Conservation (phyloP, 2,113 vertebrate genomes). For the Stercorarius parasiticus region DNA sequence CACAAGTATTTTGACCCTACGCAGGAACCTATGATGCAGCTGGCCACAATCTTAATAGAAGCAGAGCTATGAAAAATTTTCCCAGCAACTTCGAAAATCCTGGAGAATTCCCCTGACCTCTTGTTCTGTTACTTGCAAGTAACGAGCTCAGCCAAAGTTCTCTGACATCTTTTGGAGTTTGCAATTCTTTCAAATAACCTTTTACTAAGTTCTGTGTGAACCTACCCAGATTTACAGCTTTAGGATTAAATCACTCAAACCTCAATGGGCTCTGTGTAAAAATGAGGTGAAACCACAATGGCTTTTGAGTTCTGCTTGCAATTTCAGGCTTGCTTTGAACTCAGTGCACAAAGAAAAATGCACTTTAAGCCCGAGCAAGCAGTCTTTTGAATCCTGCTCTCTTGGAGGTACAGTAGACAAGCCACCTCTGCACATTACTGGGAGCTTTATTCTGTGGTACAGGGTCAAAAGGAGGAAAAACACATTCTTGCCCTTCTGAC, state of each 20-base stretch:
- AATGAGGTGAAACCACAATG: conserved; percentile 48
- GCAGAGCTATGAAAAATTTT: background rate
- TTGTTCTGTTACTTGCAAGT: background rate
- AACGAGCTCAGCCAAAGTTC: conserved; percentile 47
- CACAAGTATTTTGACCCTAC: background rate
- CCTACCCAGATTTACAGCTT: conserved; percentile 40
- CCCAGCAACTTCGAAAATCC: conserved; percentile 7
- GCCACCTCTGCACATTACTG: background rate
- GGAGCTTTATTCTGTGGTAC: background rate
- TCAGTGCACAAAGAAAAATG: conserved; percentile 35
- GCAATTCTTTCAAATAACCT: conserved; percentile 56
- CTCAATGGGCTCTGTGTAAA: conserved; percentile 23
- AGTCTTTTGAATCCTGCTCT: conserved; percentile 22
- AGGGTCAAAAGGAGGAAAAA: background rate
- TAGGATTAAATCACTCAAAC: conserved; percentile 46
- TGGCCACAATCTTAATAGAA: background rate
- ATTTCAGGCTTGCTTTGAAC: conserved; percentile 56
- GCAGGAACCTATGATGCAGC: background rate
- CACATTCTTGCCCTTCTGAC: background rate
- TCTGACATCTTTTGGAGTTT: conserved; percentile 24
- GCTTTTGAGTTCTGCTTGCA: conserved; percentile 26
- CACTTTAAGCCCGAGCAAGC: conserved; percentile 31
- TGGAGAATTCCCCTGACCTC: conserved; percentile 1
- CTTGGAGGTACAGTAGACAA: background rate
- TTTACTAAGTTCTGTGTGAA: conserved; percentile 37